These are phyloP conservation scores for Timema cristinae DNA, from an alignment of 2,888 invertebrate species.

Conservation along the genomic window DNA sequence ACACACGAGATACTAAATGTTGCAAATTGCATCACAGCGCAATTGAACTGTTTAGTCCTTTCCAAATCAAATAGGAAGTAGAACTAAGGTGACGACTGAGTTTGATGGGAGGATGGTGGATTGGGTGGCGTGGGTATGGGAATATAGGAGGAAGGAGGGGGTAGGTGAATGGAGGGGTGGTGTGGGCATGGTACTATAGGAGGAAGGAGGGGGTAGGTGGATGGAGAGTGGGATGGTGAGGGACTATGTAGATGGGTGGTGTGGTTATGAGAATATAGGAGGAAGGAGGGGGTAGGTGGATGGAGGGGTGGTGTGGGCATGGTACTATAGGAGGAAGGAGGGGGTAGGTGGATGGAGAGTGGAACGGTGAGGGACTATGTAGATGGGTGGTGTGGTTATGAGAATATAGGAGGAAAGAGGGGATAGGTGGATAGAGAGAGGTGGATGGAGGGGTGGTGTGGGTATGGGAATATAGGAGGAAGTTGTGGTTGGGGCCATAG, in stretches of 20 bases:
- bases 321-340: no score
- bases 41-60: no score
- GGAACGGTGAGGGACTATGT: no score
- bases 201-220: no score
- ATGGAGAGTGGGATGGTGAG: no score
- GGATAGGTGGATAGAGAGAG: not conserved
- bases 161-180: not conserved
- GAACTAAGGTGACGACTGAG: not conserved
- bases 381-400: not conserved
- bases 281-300: not conserved
- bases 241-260: conserved; percentile 11
- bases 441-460: not conserved
- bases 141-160: not conserved
- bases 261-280: not conserved
- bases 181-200: no score
- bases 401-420: not conserved
- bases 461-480: not conserved
- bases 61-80: not conserved
- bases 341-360: no score
- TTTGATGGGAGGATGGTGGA: not conserved
- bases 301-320: not conserved
- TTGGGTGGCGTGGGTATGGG: not conserved
- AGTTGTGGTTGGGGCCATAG: not conserved
- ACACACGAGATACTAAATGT: no score
- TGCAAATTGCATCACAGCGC: no score